Evolutionary conservation across 2,113 vertebrate species (phyloP).

Genomic region (Lasiurus borealis): DNA sequence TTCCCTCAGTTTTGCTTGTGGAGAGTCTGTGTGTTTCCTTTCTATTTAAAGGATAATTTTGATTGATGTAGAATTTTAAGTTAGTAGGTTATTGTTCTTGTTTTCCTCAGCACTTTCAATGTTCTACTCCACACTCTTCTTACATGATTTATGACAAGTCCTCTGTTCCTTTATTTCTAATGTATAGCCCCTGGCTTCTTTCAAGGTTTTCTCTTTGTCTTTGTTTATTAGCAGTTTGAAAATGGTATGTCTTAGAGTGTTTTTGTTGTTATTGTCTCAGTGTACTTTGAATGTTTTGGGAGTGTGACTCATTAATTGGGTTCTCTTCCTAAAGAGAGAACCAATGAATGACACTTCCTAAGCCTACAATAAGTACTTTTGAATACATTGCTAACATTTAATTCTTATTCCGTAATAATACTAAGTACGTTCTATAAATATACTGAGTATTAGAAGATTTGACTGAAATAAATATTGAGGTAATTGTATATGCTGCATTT

Average conservation of each 20-base stretch:
- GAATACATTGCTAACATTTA: not conserved
- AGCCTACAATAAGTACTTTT: not conserved
- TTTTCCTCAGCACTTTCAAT: not conserved
- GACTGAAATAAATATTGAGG: not conserved
- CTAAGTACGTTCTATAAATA: not conserved
- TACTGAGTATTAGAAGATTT: not conserved
- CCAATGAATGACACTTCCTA: not conserved
- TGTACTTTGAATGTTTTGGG: not conserved
- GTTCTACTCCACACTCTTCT: not conserved
- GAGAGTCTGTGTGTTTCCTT: not conserved
- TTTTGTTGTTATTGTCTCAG: not conserved
- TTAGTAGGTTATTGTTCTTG: not conserved
- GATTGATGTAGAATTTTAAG: not conserved
- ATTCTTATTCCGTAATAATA: not conserved
- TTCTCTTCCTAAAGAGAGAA: not conserved
- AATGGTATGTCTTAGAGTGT: not conserved
- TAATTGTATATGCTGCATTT: not conserved
- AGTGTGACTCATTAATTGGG: not conserved
- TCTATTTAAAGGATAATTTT: not conserved
- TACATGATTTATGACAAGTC: not conserved
- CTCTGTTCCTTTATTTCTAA: not conserved
- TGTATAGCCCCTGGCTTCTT: not conserved
- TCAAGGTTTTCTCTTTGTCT: not conserved
- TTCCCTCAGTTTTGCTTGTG: not conserved
- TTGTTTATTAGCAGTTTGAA: not conserved